Conservation (phyloP, 2,113 vertebrate species). For the Cavia porcellus region DNA sequence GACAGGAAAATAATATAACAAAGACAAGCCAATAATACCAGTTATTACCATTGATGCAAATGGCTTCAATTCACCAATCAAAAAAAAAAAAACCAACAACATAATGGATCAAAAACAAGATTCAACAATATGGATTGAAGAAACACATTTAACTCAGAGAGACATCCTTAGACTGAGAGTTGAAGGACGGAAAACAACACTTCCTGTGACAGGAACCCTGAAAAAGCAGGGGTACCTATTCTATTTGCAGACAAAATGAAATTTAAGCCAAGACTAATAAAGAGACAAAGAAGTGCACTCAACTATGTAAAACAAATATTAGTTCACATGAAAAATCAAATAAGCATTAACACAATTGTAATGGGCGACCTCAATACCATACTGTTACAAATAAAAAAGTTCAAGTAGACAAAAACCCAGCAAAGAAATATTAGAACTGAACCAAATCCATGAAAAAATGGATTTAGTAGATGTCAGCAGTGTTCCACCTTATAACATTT, state of each 20-base stretch:
- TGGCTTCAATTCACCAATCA: neutral
- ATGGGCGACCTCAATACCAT: neutral
- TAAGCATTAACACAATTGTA: neutral
- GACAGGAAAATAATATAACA: neutral
- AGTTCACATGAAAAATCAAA: neutral
- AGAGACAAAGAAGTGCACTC: neutral
- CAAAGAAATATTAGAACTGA: neutral
- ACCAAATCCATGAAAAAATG: neutral
- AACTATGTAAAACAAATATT: neutral
- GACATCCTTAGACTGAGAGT: neutral
- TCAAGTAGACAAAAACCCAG: neutral
- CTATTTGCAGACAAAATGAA: neutral
- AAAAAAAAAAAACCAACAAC: neutral
- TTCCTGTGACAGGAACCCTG: neutral
- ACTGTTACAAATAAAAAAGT: neutral
- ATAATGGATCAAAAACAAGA: neutral
- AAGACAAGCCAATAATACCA: neutral
- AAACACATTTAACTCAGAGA: neutral
- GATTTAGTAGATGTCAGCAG: neutral
- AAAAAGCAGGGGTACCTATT: neutral
- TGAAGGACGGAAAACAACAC: neutral
- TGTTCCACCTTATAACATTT: neutral
- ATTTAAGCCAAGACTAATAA: neutral
- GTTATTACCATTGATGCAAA: neutral
- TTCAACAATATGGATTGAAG: neutral